A percentile compares a stretch with the other conserved stretches of the same genome.
Conservation (phyloP, 2,113 vertebrate genomes). For the Alaudala cheleensis region DNA sequence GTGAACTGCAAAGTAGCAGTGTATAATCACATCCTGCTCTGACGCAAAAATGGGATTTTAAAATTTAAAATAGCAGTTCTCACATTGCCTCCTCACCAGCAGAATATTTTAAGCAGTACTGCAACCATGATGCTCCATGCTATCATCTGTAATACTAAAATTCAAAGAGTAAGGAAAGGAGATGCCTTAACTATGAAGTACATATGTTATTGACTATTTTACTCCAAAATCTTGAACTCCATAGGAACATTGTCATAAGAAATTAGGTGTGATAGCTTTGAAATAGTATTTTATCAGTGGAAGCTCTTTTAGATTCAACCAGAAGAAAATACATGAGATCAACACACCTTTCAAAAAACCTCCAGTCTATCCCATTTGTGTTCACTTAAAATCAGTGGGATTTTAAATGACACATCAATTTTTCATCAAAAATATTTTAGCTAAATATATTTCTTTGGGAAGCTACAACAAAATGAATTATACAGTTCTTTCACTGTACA, state of each 20-base stretch:
- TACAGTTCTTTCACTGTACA: constrained; percentile 36
- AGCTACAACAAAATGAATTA: constrained; percentile 53
- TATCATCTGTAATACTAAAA: not conserved
- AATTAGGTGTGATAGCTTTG: not conserved
- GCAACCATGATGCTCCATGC: not conserved
- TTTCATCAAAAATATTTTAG: constrained; percentile 55
- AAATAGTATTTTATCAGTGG: not conserved
- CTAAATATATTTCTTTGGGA: constrained; percentile 53
- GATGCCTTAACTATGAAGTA: not conserved
- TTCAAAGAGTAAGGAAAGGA: not conserved
- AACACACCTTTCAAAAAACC: not conserved
- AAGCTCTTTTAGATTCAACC: not conserved
- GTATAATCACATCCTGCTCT: constrained; percentile 27
- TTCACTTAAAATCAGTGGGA: constrained; percentile 24
- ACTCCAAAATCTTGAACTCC: not conserved
- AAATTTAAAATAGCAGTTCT: constrained; percentile 24
- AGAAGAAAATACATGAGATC: not conserved
- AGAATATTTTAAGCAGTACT: constrained; percentile 11
- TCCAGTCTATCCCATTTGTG: not conserved
- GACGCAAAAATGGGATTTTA: constrained; percentile 14
- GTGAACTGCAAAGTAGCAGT: not conserved
- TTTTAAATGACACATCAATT: constrained; percentile 23
- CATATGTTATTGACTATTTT: not conserved
- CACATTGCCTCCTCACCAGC: not conserved
- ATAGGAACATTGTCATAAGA: not conserved